Base-by-base conservation (phyloP, 2,888 invertebrate genomes). In the Apotomis turbidana region DNA sequence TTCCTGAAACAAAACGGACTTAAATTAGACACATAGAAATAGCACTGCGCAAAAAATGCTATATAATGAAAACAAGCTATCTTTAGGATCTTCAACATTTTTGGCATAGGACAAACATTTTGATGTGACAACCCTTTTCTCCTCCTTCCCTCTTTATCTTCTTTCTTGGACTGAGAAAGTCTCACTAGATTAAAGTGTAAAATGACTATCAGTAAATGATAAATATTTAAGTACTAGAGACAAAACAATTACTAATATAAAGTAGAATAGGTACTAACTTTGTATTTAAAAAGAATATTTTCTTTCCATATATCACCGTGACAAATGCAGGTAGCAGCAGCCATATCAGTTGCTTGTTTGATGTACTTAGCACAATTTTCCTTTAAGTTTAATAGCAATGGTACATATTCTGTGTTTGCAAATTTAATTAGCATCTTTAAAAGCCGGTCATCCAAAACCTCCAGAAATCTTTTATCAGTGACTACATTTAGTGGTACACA, bases 271-370 rank as follows among this genome's bases (percentile, higher is more conserved):
- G 27, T 57, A 70, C 71, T 73, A 79, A 91, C 92, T 87, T 88
- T 76, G 83, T 92, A 91, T 78, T 88, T 86, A 80, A 84, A 93
- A 27, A 93, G 78, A 68, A 93, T 85, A 75, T 93, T 93, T 79
- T 92, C 93, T 77, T 92, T 93, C 93, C 93, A 93, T 52, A 91
- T 87, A 79, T 93, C 93, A 41, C 92, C 92, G 78, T 93, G 93
- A 74, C 91, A 90, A 68, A 93, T 79, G 73, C 90, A 91, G 15
- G 82, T 81, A 54, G 78, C 79, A 58, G 81, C 77, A 3, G 83
- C 86, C 27, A 79, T 78, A 27, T 76, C 75, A 27, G 79, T 74
- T 0, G 83, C 79, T 3, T 77, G 77, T 68, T 85, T 83, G 73
- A 88, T 85, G 75, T 80, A 78, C 55, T 76, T 77, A 2, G 67